Evolutionary conservation across 1,140 invertebrate genomes (phyloP).

Genomic region (Prorops nasuta): DNA sequence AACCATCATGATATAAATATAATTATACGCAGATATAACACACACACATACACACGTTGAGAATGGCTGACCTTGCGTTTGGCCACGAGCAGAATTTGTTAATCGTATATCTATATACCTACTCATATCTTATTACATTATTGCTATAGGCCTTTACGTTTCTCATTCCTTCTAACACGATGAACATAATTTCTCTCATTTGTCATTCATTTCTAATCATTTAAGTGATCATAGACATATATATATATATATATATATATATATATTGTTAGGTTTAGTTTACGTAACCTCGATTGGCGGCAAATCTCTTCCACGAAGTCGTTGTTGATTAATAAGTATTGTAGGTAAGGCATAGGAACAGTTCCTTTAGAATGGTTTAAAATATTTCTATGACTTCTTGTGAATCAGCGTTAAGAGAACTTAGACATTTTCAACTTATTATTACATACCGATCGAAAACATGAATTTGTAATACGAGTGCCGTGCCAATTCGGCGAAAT

Average conservation of each 20-base stretch:
- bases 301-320: slow-evolving; percentile 49
- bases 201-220: slow-evolving; percentile 14
- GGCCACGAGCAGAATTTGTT: slow-evolving; percentile 25
- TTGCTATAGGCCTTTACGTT: slow-evolving; percentile 35
- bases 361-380: no score
- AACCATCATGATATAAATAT: no score
- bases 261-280: slow-evolving; percentile 38
- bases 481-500: no score
- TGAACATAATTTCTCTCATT: no score
- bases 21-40: no score
- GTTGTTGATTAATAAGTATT: slow-evolving; percentile 18
- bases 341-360: neutral
- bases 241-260: slow-evolving; percentile 1
- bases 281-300: slow-evolving; percentile 41
- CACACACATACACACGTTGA: no score
- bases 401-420: no score
- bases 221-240: slow-evolving; percentile 26
- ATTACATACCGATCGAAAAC: no score
- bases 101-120: slow-evolving; percentile 25
- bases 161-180: no score
- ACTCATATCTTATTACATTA: slow-evolving; percentile 27
- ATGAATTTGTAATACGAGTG: no score
- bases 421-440: no score
- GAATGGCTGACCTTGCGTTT: slow-evolving; percentile 34
- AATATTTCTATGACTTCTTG: no score